Evolutionary conservation across 2,797 vertebrate species (phyloP).

Genomic region (Sebastes matsubarae): DNA sequence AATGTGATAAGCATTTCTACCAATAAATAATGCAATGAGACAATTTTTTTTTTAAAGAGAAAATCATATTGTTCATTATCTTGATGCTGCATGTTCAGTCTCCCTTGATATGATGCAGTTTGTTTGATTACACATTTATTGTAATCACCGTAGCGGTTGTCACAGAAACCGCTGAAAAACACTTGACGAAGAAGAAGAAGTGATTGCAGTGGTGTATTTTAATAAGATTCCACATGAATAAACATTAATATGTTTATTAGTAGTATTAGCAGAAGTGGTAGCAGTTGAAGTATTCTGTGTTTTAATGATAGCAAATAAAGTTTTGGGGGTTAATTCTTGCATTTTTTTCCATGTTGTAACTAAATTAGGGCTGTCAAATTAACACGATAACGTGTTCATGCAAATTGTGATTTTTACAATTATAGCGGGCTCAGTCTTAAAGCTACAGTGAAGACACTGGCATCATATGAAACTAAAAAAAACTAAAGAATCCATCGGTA

Average conservation of each 20-base stretch:
- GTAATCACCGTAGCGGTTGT: neutral
- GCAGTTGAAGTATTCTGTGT: neutral
- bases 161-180: neutral
- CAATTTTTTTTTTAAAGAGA: neutral
- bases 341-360: neutral
- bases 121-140: slow-evolving; percentile 4
- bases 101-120: neutral
- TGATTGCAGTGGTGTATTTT: slow-evolving; percentile 6
- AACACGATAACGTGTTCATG: no score
- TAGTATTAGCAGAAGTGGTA: neutral
- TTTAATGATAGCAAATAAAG: neutral
- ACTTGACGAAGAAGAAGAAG: neutral
- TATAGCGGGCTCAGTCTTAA: no score
- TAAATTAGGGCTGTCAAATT: no score
- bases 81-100: neutral
- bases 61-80: neutral
- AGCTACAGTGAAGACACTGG: no score
- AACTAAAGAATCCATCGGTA: no score
- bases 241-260: neutral
- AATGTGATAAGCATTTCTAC: neutral
- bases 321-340: neutral
- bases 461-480: no score
- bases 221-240: slow-evolving; percentile 8
- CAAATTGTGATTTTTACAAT: no score
- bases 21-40: neutral